Evolutionary conservation across 92 coral and sea anemone genomes (phyloP).

Genomic region (Porites lobata): DNA sequence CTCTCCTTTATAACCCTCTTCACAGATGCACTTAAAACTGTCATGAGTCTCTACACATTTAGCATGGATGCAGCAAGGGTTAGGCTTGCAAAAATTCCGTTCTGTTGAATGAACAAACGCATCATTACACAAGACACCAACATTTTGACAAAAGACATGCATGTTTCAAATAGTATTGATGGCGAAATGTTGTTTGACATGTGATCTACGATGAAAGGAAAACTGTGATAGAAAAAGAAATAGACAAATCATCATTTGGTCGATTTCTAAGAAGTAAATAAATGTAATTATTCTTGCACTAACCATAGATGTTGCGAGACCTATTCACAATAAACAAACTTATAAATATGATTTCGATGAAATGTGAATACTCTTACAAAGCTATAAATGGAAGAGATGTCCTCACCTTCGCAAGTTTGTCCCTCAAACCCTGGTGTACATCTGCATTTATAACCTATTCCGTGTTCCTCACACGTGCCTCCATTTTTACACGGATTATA

Average conservation of each 20-base stretch:
- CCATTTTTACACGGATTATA: conserved; percentile 80
- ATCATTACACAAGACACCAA: not conserved
- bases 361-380: too few relatives aligned
- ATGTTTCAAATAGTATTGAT: too few relatives aligned
- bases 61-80: conserved; percentile 86
- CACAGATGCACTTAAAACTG: conserved; percentile 80
- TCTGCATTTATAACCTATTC: conserved; percentile 65
- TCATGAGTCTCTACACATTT: conserved; percentile 64
- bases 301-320: too few relatives aligned
- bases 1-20: conserved; percentile 76
- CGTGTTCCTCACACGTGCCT: conserved; percentile 72
- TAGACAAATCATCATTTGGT: too few relatives aligned
- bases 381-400: not conserved
- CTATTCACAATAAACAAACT: too few relatives aligned
- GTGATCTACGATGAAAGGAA: too few relatives aligned
- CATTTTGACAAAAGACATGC: too few relatives aligned
- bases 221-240: too few relatives aligned
- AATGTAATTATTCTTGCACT: too few relatives aligned
- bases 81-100: conserved; percentile 66
- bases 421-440: conserved; percentile 70
- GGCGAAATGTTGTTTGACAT: too few relatives aligned
- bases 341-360: too few relatives aligned
- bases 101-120: conserved; percentile 44
- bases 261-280: too few relatives aligned
- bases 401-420: conserved; percentile 73